A percentile compares a stretch with the other conserved stretches of the same genome.
These are phyloP conservation scores for Spilarctia lutea DNA, from an alignment of 2,888 invertebrate species.

Conservation along the genomic window DNA sequence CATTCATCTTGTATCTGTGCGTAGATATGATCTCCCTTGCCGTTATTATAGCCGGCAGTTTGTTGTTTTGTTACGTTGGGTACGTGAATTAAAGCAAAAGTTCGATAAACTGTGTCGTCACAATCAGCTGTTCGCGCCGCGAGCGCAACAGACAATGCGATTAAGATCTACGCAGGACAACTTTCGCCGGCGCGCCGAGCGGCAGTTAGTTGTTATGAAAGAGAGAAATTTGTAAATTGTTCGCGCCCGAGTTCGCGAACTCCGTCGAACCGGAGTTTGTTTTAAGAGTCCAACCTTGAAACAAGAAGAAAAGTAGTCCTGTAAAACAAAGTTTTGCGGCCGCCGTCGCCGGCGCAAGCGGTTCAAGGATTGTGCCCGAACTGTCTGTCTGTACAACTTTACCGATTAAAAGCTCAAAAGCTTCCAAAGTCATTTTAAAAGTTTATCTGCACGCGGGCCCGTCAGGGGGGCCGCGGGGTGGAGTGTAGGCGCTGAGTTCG, in stretches of 20 bases:
- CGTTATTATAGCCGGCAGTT: conserved; percentile 44
- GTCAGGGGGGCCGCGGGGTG: conserved; percentile 65
- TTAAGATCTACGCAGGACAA: conserved; percentile 88
- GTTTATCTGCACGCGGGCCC: conserved; percentile 85
- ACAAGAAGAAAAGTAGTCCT: conserved; percentile 88
- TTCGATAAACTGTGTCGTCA: conserved; percentile 79
- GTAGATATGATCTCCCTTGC: conserved; percentile 26
- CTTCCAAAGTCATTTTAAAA: conserved; percentile 88
- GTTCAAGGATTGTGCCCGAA: conserved; percentile 87
- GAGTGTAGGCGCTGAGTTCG: conserved; percentile 75
- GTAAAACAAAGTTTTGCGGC: conserved; percentile 88
- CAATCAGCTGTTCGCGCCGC: conserved; percentile 84
- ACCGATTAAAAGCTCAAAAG: conserved; percentile 88
- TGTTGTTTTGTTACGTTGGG: conserved; percentile 53
- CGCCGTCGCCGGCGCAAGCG: conserved; percentile 87
- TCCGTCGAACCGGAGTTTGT: conserved; percentile 87
- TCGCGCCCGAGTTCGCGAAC: conserved; percentile 87
- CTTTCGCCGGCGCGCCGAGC: conserved; percentile 86
- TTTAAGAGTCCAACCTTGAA: conserved; percentile 88
- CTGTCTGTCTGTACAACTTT: conserved; percentile 88
- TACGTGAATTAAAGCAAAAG: conserved; percentile 72
- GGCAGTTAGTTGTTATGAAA: conserved; percentile 88
- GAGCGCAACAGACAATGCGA: conserved; percentile 87
- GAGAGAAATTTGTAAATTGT: conserved; percentile 88
- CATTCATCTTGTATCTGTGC: conserved; percentile 42